Evolutionary conservation across 2,797 vertebrate species (phyloP).

Genomic region (Enteromius afrohamiltoni): DNA sequence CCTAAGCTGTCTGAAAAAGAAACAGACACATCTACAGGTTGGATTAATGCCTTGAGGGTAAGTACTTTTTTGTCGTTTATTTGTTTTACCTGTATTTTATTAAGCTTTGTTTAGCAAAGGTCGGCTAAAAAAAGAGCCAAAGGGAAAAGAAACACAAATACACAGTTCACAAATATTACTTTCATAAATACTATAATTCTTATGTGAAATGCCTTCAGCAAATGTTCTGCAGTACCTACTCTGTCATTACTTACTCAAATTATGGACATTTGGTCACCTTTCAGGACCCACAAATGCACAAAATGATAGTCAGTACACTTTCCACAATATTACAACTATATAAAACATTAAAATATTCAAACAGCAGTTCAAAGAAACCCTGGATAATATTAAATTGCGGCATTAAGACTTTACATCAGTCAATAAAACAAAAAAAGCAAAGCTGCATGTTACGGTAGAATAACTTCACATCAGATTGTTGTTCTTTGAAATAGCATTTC

Average conservation of each 20-base stretch:
- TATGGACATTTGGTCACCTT: not conserved
- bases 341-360: not conserved
- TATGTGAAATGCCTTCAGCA: constrained; percentile 12
- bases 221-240: not conserved
- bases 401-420: constrained; percentile 12
- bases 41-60: not conserved
- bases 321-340: constrained; percentile 22
- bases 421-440: constrained; percentile 21
- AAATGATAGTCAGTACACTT: not conserved
- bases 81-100: not conserved
- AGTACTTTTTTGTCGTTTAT: not conserved
- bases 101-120: not conserved
- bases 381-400: constrained; percentile 4
- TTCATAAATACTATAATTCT: not conserved
- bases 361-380: constrained; percentile 23
- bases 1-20: not conserved
- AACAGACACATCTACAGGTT: not conserved
- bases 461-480: not conserved
- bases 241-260: constrained; percentile 9
- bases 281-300: not conserved
- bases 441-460: not conserved
- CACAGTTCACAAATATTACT: not conserved
- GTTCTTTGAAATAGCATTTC: not conserved
- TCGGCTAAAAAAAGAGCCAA: not conserved
- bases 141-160: not conserved